Percentiles rank a stretch among this genome's conserved stretches.
Conservation (phyloP, 2,888 invertebrate genomes). For the Drosophila borealis region DNA sequence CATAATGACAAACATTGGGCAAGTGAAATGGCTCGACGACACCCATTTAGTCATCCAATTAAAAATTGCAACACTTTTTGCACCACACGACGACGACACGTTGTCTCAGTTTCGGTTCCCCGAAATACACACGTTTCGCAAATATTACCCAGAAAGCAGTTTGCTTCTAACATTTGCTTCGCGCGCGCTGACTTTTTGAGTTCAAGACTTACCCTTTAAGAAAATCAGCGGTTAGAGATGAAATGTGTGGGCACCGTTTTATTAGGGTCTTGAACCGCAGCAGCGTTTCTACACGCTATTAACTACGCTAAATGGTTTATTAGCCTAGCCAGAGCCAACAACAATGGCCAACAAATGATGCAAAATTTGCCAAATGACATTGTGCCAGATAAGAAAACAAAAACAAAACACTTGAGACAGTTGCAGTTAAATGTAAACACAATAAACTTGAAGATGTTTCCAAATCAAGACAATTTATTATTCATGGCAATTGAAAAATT, state of each 20-base stretch:
- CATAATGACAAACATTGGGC: constrained; percentile 41
- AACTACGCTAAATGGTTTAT: constrained; percentile 74
- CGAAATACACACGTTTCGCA: constrained; percentile 8
- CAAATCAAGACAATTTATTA: constrained; percentile 19
- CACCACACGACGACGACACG: constrained; percentile 14
- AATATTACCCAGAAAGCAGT: constrained; percentile 7
- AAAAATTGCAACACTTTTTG: constrained; percentile 61
- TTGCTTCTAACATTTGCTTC: constrained; percentile 18
- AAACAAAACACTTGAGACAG: constrained; percentile 12
- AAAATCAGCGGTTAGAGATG: constrained; percentile 15
- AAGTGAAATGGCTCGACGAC: constrained; percentile 54
- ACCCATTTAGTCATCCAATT: constrained; percentile 43
- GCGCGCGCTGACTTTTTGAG: constrained; percentile 36
- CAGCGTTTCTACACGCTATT: constrained; percentile 70
- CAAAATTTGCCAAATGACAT: constrained; percentile 38
- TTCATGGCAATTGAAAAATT: not conserved
- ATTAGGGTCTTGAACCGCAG: constrained; percentile 66
- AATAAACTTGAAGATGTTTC: constrained; percentile 9
- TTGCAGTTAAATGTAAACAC: constrained; percentile 11
- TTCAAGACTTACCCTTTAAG: constrained; percentile 35
- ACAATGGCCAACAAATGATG: constrained; percentile 20
- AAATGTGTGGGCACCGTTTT: constrained; percentile 34
- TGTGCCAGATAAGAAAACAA: constrained; percentile 26
- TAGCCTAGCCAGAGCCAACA: constrained; percentile 51
- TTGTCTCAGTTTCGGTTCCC: constrained; percentile 8